These are phyloP conservation scores for Chrysocyon brachyurus DNA, from an alignment of 2,797 vertebrate genomes.

Conservation along the genomic window DNA sequence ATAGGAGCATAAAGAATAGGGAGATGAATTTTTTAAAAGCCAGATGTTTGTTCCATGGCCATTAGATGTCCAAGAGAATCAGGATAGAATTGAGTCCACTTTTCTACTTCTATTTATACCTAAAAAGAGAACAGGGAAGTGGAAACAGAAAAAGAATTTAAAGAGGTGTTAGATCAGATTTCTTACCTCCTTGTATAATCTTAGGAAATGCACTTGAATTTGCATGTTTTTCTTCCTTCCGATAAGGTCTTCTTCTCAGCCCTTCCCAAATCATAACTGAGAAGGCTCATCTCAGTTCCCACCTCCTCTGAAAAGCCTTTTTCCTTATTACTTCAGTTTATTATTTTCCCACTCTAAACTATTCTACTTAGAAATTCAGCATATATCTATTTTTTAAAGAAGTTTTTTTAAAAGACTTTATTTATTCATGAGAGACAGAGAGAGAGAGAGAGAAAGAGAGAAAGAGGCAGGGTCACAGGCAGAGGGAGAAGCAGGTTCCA, in stretches of 20 bases:
- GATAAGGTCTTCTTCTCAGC: conserved; percentile 14
- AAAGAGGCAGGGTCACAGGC: too few relatives aligned
- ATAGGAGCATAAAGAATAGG: conserved; percentile 65
- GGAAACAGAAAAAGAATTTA: conserved; percentile 60
- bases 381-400: not conserved
- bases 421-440: too few relatives aligned
- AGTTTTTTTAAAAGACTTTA: too few relatives aligned
- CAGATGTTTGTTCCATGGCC: conserved; percentile 58
- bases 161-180: conserved; percentile 7
- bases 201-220: conserved; percentile 57
- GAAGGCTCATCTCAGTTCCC: not conserved
- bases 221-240: not conserved
- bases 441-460: too few relatives aligned
- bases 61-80: conserved; percentile 48
- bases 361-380: conserved; percentile 29
- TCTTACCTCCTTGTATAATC: conserved; percentile 32
- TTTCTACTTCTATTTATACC: conserved; percentile 63
- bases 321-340: conserved; percentile 41
- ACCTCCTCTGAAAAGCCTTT: not conserved
- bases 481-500: too few relatives aligned
- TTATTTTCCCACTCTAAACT: conserved; percentile 14
- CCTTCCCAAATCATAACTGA: conserved; percentile 34
- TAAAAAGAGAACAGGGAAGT: conserved; percentile 50
- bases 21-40: conserved; percentile 75
- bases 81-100: conserved; percentile 34